Evolutionary conservation across 2,113 vertebrate species (phyloP).

Genomic region (Sturnira hondurensis): DNA sequence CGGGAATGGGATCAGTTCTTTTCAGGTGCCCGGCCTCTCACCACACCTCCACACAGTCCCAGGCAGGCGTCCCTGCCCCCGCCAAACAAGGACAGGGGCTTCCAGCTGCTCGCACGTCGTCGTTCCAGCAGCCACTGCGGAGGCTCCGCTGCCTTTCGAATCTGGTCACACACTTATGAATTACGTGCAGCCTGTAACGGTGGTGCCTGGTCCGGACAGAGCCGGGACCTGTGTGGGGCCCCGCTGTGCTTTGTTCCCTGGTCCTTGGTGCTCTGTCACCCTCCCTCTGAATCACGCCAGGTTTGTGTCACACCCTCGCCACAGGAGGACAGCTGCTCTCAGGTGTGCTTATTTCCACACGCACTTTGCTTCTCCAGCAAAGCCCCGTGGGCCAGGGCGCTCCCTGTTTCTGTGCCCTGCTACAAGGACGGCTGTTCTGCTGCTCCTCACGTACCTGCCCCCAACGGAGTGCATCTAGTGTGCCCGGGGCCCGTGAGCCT

Average conservation of each 20-base stretch:
- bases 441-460: background rate
- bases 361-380: background rate
- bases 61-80: background rate
- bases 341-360: background rate
- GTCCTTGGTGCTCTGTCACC: constrained; percentile 45
- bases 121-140: background rate
- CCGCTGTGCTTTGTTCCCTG: constrained; percentile 18
- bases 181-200: constrained; percentile 35
- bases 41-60: constrained; percentile 30
- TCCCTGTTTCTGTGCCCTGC: background rate
- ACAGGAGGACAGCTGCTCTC: constrained; percentile 26
- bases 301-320: constrained; percentile 32
- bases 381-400: background rate
- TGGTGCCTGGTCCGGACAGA: constrained; percentile 53
- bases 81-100: constrained; percentile 15
- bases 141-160: background rate
- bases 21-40: constrained; percentile 26
- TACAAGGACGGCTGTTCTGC: background rate
- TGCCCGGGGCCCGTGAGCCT: background rate
- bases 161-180: constrained; percentile 60
- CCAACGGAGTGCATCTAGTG: background rate
- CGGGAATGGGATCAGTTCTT: constrained; percentile 17
- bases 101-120: constrained; percentile 47
- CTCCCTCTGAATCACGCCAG: constrained; percentile 36
- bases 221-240: constrained; percentile 19